phyloP scores from a whole-genome alignment of 1,140 invertebrate species.

The Drosophila nebulosa region DNA sequence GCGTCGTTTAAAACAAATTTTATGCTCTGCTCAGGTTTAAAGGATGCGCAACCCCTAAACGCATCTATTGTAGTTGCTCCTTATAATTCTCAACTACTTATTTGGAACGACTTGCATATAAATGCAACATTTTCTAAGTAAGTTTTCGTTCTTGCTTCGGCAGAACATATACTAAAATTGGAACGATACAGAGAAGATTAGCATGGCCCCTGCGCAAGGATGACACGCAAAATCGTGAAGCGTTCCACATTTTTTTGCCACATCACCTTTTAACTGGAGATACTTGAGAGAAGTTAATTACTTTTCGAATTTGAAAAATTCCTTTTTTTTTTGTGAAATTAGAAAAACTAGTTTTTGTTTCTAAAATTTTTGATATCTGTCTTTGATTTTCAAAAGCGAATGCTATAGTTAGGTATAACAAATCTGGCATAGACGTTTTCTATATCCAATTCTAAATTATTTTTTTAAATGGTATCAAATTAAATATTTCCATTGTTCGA shows the following conservation, averaged over 20 bases:
- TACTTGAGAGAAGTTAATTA: too few species aligned
- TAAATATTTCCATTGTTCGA: too few species aligned
- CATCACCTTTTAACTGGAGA: not conserved
- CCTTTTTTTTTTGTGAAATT: too few species aligned
- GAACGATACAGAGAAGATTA: conserved; percentile 96
- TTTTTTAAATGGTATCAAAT: too few species aligned
- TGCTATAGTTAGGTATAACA: too few species aligned
- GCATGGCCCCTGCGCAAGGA: conserved; percentile 95
- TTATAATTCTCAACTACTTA: conserved; percentile 30
- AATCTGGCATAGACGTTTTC: too few species aligned
- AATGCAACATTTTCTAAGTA: not conserved
- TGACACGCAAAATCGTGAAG: conserved; percentile 94
- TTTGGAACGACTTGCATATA: not conserved
- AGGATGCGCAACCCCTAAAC: not conserved
- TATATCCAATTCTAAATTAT: too few species aligned
- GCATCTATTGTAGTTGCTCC: not conserved
- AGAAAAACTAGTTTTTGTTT: too few species aligned
- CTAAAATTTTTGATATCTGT: too few species aligned
- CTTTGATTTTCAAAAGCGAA: too few species aligned
- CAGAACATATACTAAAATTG: conserved; percentile 90
- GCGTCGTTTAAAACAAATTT: not conserved
- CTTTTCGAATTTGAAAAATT: not conserved
- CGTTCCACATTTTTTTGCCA: conserved; percentile 88
- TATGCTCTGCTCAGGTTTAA: too few species aligned
- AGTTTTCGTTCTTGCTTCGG: conserved; percentile 85